Conservation (phyloP, 1,140 invertebrate genomes). For the Orchestia grillus region DNA sequence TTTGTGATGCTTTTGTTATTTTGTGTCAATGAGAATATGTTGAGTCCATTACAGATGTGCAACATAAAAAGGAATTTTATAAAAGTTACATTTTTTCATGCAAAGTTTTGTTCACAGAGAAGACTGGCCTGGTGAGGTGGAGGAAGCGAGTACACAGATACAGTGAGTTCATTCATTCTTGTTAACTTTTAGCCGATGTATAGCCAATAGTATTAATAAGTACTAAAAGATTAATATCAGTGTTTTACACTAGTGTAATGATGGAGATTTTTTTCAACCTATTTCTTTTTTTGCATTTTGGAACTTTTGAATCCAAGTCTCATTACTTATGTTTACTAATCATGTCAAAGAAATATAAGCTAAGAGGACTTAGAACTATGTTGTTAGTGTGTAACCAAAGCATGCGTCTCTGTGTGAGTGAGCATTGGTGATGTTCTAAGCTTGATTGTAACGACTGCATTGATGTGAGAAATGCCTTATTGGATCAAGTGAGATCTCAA, state of each 20-base stretch:
- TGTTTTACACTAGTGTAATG: background rate
- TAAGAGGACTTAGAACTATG: no score
- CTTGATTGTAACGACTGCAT: no score
- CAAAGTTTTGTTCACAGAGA: background rate
- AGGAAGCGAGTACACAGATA: slow-evolving; percentile 12
- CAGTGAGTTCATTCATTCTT: background rate
- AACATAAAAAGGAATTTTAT: background rate
- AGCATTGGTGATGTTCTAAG: no score
- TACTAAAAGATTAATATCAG: background rate
- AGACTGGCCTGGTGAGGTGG: background rate
- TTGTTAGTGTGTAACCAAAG: no score
- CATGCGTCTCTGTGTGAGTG: no score
- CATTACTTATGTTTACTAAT: no score
- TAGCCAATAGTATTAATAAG: background rate
- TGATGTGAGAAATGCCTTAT: no score
- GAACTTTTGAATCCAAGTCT: background rate
- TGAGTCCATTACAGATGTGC: background rate
- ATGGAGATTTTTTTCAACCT: background rate
- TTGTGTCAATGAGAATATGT: background rate
- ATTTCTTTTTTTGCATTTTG: background rate
- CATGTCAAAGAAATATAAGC: background rate
- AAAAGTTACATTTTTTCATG: background rate
- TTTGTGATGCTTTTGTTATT: background rate
- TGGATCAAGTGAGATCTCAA: no score
- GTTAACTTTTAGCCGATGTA: background rate